Base-by-base conservation (phyloP, 1,140 invertebrate species). In the Bradynema listronoti region DNA sequence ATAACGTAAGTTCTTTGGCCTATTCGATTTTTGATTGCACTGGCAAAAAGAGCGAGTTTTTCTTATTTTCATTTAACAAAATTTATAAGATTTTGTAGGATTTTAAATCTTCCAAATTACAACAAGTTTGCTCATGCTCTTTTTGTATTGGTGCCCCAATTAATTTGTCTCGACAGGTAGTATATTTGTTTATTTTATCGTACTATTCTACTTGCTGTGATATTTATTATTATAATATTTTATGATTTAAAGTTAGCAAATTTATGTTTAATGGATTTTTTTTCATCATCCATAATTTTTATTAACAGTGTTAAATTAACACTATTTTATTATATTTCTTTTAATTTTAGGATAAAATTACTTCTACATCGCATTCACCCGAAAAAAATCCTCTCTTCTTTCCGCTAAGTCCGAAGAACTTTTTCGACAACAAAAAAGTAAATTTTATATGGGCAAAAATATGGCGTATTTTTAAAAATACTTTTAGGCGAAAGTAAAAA, bases 1-100 rank as follows among this genome's bases (percentile, higher is more conserved):
- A 97, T 74, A 86, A 87, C 83, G 89, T 93, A 81, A 84, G 85
- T 57, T 30, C 4, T 7, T 66, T 63, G 6, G 19, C 7, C 22
- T 47, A 22, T 14, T 60, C 14, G n/a, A n/a, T n/a, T n/a, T n/a
- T n/a, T n/a, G n/a, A n/a, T n/a, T n/a, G n/a, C n/a, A n/a, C n/a
- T n/a, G n/a, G n/a, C n/a, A n/a, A n/a, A n/a, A n/a, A n/a, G n/a
- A n/a, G n/a, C n/a, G n/a, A n/a, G n/a, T n/a, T n/a, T n/a, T n/a
- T n/a, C n/a, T n/a, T n/a, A n/a, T n/a, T n/a, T n/a, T n/a, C n/a
- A n/a, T n/a, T n/a, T n/a, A n/a, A n/a, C n/a, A n/a, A n/a, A n/a
- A n/a, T n/a, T n/a, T n/a, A n/a, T n/a, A n/a, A n/a, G n/a, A n/a
- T n/a, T n/a, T n/a, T n/a, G n/a, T n/a, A n/a, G n/a, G n/a, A n/a